These are phyloP conservation scores for Amphibalanus amphitrite DNA, from an alignment of 1,140 invertebrate genomes.

Conservation along the genomic window DNA sequence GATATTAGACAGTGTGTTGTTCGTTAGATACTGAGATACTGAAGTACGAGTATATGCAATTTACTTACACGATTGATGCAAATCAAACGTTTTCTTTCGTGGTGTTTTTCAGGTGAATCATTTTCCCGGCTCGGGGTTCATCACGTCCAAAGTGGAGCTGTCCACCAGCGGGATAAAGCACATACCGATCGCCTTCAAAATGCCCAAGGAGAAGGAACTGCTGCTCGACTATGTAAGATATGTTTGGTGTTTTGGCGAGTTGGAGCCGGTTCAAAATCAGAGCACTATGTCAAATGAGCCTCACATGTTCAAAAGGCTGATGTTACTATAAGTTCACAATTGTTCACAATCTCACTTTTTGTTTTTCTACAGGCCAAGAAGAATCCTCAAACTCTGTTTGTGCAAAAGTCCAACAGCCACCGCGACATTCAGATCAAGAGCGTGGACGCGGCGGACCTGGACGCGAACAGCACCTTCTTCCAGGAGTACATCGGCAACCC, in stretches of 20 bases:
- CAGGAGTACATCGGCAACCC: slow-evolving; percentile 74
- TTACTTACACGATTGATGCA: too few relatives aligned
- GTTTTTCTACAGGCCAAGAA: slow-evolving; percentile 27
- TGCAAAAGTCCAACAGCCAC: slow-evolving; percentile 86
- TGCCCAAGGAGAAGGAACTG: slow-evolving; percentile 54
- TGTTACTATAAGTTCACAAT: too few relatives aligned
- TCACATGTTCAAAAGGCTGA: too few relatives aligned
- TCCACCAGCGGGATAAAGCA: slow-evolving; percentile 54
- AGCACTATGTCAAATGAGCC: too few relatives aligned
- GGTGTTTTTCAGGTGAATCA: slow-evolving; percentile 62
- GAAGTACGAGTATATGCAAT: slow-evolving; percentile 26
- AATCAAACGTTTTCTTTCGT: too few relatives aligned
- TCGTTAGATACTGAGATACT: too few relatives aligned
- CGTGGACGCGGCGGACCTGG: slow-evolving; percentile 49
- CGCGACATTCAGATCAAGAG: slow-evolving; percentile 64
- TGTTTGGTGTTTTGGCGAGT: too few relatives aligned
- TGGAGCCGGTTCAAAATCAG: too few relatives aligned
- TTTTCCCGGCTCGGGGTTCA: slow-evolving; percentile 82
- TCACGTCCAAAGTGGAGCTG: slow-evolving; percentile 86
- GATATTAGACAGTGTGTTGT: too few relatives aligned
- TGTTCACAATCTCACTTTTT: too few relatives aligned
- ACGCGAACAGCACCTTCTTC: slow-evolving; percentile 59
- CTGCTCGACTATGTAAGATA: slow-evolving; percentile 45
- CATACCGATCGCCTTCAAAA: slow-evolving; percentile 70
- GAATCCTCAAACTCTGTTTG: slow-evolving; percentile 56